Percentiles rank a stretch among this genome's conserved stretches.
These are phyloP conservation scores for Coregonus sp. DNA, from an alignment of 2,797 vertebrate genomes.

Conservation along the genomic window DNA sequence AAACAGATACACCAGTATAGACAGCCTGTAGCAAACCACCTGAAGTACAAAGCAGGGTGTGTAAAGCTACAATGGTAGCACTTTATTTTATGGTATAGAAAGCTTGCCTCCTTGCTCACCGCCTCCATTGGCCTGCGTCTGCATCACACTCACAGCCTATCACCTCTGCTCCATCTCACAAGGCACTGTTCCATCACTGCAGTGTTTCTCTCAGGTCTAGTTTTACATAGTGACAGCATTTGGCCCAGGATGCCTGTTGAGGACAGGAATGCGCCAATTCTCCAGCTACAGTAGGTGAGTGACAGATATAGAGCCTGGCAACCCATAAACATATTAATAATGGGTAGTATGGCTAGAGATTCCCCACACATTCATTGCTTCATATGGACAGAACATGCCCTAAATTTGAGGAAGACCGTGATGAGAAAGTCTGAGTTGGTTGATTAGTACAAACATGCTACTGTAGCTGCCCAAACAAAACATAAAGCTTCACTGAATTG, in stretches of 20 bases:
- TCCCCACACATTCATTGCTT: too few species aligned
- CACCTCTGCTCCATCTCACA: constrained; percentile 4
- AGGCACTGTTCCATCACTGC: constrained; percentile 13
- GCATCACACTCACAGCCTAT: background rate
- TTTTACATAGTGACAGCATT: constrained; percentile 40
- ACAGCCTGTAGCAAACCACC: too few species aligned
- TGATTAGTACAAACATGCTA: background rate
- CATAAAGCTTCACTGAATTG: background rate
- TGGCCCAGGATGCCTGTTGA: constrained; percentile 23
- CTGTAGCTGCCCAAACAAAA: background rate
- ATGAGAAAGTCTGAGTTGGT: background rate
- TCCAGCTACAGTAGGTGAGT: constrained; percentile 20
- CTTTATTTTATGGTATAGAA: too few species aligned
- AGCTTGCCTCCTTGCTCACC: too few species aligned
- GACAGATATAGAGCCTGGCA: constrained; percentile 25
- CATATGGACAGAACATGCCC: background rate
- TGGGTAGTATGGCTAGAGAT: too few species aligned
- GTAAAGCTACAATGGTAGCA: too few species aligned
- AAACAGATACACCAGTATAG: too few species aligned
- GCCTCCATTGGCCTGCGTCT: background rate
- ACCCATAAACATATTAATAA: background rate
- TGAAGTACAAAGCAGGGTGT: too few species aligned
- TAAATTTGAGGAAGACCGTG: background rate
- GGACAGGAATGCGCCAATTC: constrained; percentile 22
- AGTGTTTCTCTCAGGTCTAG: constrained; percentile 30